Evolutionary conservation across 2,888 invertebrate species (phyloP).

Genomic region (Neocrepidodera transversa): DNA sequence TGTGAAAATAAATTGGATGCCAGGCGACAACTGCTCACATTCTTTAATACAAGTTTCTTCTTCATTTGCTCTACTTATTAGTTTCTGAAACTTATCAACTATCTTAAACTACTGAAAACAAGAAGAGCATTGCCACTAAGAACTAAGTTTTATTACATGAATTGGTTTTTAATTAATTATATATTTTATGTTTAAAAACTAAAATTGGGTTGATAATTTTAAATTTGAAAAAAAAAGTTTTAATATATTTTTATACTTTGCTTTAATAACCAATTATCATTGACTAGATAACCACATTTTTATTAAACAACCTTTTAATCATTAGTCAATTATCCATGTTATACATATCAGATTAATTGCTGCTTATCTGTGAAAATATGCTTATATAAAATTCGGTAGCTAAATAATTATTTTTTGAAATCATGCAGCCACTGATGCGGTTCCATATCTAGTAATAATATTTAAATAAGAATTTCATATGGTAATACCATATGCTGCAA

Average conservation of each 20-base stretch:
- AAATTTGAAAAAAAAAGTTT: too few species aligned
- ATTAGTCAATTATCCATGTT: conserved; percentile 18
- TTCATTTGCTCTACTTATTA: conserved; percentile 37
- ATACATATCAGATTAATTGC: conserved; percentile 4
- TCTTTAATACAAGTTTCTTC: conserved; percentile 38
- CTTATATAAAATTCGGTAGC: conserved; percentile 15
- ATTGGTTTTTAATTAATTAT: neutral
- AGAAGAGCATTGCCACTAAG: neutral
- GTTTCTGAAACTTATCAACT: conserved; percentile 34
- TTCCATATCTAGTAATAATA: conserved; percentile 29
- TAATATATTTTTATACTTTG: neutral
- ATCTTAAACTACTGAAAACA: conserved; percentile 28
- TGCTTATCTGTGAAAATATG: conserved; percentile 13
- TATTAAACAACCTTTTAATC: conserved; percentile 7
- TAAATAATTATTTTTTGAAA: conserved; percentile 7
- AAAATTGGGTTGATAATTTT: too few species aligned
- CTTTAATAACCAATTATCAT: neutral
- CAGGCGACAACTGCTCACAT: conserved; percentile 34
- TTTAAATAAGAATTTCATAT: conserved; percentile 38
- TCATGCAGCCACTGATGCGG: conserved; percentile 15
- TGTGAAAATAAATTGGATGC: conserved; percentile 48
- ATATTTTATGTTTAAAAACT: too few species aligned
- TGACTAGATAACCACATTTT: neutral
- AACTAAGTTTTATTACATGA: neutral
- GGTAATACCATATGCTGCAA: conserved; percentile 47